Evolutionary conservation across 2,888 invertebrate genomes (phyloP), one percentile per base, ranked within the genome.

Genomic region (Troides aeacus): DNA sequence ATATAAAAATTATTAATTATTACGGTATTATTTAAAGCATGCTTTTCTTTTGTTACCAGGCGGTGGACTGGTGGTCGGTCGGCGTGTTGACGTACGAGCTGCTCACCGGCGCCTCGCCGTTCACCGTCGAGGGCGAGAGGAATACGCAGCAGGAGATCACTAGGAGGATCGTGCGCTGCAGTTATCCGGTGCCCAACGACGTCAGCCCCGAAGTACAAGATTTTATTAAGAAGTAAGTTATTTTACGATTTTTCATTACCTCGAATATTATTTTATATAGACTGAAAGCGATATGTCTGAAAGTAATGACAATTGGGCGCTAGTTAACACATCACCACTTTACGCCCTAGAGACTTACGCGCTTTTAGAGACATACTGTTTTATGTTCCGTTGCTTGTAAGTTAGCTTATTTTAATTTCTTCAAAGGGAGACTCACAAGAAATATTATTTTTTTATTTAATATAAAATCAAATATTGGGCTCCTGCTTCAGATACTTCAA

Each of bases 41-140:
- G 4, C 23, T 24, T n/a, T 10, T 61, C 18, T 8, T 23, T 88
- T 89, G 82, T 80, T 86, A 86, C 39, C 93, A 97, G 96, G 97
- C 98, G 64, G 99, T 99, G 8, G 99, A 99, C 92, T 99, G 99
- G 99, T 99, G 99, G 99, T 98, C 98, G 46, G 96, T 99, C 10
- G 99, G 99, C 10, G 99, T 99, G 2, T 92, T 99, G 62, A 97
- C 98, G 0, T 99, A 99, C 93, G 99, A 99, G 90, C 94, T 99
- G 60, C 92, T 99, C 68, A 99, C 99, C 0, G 99, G 99, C 66
- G 98, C 98, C 10, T 99, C 99, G 0, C 99, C 99, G 3, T 99
- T 99, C 90, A 98, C 99, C 12, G 97, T 98, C 0, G 98, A 99
- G 79, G 98, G 98, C 36, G 97, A 98, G 85, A 96, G 95, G 83